phyloP scores from a whole-genome alignment of 2,113 vertebrate genomes.

The Synodontis membranacea region DNA sequence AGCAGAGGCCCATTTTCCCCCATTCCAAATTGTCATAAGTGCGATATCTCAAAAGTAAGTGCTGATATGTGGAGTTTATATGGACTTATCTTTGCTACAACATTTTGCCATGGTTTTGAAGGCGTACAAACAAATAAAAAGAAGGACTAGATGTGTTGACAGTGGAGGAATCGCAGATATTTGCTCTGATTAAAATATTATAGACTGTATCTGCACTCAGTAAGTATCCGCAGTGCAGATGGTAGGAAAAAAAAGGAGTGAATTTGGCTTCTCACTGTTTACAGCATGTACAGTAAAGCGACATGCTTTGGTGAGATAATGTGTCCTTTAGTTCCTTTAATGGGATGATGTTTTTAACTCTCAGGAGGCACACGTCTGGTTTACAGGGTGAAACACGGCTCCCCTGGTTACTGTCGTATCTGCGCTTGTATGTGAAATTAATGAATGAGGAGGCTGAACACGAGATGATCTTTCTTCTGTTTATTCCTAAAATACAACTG shows the following conservation, averaged over 20 bases:
- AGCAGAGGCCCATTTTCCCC: background rate
- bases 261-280: background rate
- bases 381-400: slow-evolving; percentile 52
- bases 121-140: background rate
- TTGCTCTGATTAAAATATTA: background rate
- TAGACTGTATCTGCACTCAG: slow-evolving; percentile 13
- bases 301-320: background rate
- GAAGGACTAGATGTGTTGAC: background rate
- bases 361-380: slow-evolving; percentile 20
- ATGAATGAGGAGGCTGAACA: no score
- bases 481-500: no score
- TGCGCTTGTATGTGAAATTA: no score
- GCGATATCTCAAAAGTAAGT: background rate
- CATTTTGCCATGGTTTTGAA: background rate
- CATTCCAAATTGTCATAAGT: background rate
- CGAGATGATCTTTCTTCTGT: no score
- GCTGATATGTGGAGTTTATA: background rate
- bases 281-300: background rate
- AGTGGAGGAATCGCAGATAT: background rate
- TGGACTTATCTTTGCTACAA: background rate
- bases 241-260: background rate
- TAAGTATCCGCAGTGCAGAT: slow-evolving; percentile 3
- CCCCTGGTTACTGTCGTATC: no score
- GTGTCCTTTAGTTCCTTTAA: slow-evolving; percentile 18
- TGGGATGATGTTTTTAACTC: background rate